Evolutionary conservation across 2,888 invertebrate species (phyloP).

Genomic region (Tinea trinotella): DNA sequence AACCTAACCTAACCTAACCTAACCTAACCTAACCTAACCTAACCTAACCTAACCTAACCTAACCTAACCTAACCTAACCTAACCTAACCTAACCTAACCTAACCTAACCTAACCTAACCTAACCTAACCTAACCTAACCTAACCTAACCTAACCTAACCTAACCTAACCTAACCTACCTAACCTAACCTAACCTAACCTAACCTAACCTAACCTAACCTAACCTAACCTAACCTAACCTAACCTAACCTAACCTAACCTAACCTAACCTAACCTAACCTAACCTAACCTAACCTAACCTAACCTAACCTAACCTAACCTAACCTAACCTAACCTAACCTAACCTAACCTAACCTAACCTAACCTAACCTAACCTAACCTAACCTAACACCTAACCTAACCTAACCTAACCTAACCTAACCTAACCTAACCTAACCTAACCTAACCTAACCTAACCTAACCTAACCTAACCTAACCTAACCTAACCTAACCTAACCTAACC

Average conservation of each 20-base stretch:
- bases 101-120: conserved; percentile 20
- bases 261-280: conserved; percentile 19
- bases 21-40: conserved; percentile 19
- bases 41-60: conserved; percentile 20
- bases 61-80: conserved; percentile 20
- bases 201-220: conserved; percentile 21
- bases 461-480: conserved; percentile 20
- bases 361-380: conserved; percentile 19
- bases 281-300: conserved; percentile 23
- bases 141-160: conserved; percentile 21
- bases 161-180: conserved; percentile 21
- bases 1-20: conserved; percentile 20
- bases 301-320: conserved; percentile 22
- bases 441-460: conserved; percentile 20
- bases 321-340: conserved; percentile 20
- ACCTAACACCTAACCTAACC: conserved; percentile 20
- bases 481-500: conserved; percentile 17
- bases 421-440: conserved; percentile 21
- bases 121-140: conserved; percentile 19
- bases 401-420: conserved; percentile 22
- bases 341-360: conserved; percentile 21
- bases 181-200: conserved; percentile 21
- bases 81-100: conserved; percentile 20
- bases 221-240: conserved; percentile 21
- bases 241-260: conserved; percentile 20